Base-by-base conservation (phyloP, 1,140 invertebrate genomes). In the Dendrolimus kikuchii region DNA sequence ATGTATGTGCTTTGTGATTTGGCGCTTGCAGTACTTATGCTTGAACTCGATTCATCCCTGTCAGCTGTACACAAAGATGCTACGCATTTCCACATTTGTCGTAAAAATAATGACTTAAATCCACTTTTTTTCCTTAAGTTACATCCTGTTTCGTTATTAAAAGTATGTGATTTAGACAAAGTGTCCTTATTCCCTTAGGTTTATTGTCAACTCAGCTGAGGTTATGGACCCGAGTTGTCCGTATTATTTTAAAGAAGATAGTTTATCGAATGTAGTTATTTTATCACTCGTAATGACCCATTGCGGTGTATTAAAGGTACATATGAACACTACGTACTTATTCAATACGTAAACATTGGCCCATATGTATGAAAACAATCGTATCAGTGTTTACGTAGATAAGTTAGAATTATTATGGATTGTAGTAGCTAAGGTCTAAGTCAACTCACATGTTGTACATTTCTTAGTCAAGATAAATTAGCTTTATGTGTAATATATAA, bases 1-100 rank as follows among this genome's bases (percentile, higher is more conserved):
- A 6, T 42, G 59, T 70, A 49, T 60, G 48, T 51, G 50, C 52
- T 49, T 67, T 70, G 52, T 69, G 61, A 73, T 71, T 82, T 82
- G 76, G 77, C 79, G 79, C 79, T 86, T 74, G 67, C 62, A 66
- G 66, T 69, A 62, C 74, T 68, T 74, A 64, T 74, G 74, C 70
- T 58, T 60, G 23, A 60, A 64, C 76, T 84, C 78, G 77, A 81
- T 74, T 79, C 77, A 75, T 81, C 77, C 77, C 77, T 83, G 82
- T 83, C 80, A 86, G 77, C 80, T 86, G 78, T 86, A 83, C 73
- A 77, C 76, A 77, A 79, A 79, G 79, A 82, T 84, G 77, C 81
- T 81, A 86, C 81, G 82, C 81, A 86, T 84, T 81, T 78, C 68
- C 59, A 49, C 46, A 62, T 60, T 73, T 71, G 67, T 69, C 62